A percentile compares a stretch with the other conserved stretches of the same genome.
These are phyloP conservation scores for Synanthedon tipuliformis DNA, from an alignment of 2,888 invertebrate genomes.

Conservation along the genomic window DNA sequence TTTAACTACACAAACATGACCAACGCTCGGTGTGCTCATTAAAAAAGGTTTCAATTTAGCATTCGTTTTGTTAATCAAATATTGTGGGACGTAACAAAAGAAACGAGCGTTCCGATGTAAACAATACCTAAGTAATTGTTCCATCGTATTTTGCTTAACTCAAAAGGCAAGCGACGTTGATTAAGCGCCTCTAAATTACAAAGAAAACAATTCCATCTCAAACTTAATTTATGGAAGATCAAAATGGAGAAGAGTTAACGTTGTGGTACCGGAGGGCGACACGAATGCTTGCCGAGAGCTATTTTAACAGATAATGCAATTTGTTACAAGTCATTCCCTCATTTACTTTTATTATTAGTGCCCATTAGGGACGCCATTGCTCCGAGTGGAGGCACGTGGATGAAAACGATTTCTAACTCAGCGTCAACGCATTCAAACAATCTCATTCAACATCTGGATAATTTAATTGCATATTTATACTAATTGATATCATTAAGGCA, in stretches of 20 bases:
- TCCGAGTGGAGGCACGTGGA: conserved; percentile 26
- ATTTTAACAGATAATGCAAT: conserved; percentile 52
- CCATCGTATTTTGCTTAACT: neutral
- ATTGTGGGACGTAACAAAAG: no score
- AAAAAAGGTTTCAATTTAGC: no score
- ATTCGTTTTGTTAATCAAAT: no score
- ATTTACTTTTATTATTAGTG: conserved; percentile 53
- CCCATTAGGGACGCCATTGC: conserved; percentile 34
- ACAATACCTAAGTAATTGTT: neutral
- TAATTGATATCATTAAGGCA: conserved; percentile 41
- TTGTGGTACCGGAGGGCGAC: conserved; percentile 18
- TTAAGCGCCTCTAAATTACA: conserved; percentile 14
- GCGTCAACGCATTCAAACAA: conserved; percentile 17
- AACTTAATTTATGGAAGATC: conserved; percentile 26
- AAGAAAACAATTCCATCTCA: conserved; percentile 8
- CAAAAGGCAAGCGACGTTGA: conserved; percentile 2
- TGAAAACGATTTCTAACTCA: conserved; percentile 20
- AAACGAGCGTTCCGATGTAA: no score
- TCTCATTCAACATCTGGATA: conserved; percentile 36
- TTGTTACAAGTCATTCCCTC: conserved; percentile 50
- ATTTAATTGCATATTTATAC: conserved; percentile 45
- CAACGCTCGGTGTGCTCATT: no score
- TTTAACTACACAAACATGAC: no score
- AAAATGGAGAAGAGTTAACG: conserved; percentile 33
- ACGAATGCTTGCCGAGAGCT: conserved; percentile 37